phyloP scores from a whole-genome alignment of 1,140 invertebrate genomes.

The Drosophila sp. region DNA sequence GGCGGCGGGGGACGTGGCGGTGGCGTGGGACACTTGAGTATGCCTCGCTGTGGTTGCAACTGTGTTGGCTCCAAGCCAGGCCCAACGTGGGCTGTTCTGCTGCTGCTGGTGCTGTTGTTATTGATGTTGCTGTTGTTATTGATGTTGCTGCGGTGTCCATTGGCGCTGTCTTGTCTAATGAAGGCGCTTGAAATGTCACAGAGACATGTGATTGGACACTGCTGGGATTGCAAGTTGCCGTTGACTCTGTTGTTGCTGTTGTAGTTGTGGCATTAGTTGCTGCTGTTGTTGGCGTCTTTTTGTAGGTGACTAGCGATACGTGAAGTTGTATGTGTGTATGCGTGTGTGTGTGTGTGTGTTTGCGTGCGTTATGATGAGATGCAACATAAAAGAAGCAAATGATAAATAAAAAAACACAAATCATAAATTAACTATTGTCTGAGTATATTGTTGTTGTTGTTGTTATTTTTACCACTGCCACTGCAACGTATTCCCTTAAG shows the following conservation, averaged over 20 bases:
- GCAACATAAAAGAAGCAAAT: conserved; percentile 30
- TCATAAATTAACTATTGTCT: conserved; percentile 31
- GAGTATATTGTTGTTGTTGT: neutral
- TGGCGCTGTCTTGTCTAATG: conserved; percentile 54
- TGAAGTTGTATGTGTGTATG: conserved; percentile 36
- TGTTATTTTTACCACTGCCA: conserved; percentile 74
- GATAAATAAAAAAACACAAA: conserved; percentile 39
- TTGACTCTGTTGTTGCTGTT: conserved; percentile 22
- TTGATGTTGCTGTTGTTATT: conserved; percentile 28
- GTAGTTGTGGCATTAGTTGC: conserved; percentile 32
- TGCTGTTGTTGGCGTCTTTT: conserved; percentile 66
- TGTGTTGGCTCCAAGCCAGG: conserved; percentile 42
- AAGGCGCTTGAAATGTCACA: conserved; percentile 72
- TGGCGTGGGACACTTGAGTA: conserved; percentile 65
- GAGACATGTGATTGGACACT: conserved; percentile 61
- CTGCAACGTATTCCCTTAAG: conserved; percentile 82
- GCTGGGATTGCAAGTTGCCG: conserved; percentile 40
- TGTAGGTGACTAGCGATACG: conserved; percentile 73
- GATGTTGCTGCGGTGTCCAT: conserved; percentile 24
- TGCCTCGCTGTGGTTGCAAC: conserved; percentile 53
- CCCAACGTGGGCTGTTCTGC: conserved; percentile 43
- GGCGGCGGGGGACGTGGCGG: conserved; percentile 66
- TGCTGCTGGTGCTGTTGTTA: conserved; percentile 47
- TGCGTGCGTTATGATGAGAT: neutral
- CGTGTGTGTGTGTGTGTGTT: conserved; percentile 37